phyloP scores from a whole-genome alignment of 1,140 invertebrate species.

The Ceratitis capitata region DNA sequence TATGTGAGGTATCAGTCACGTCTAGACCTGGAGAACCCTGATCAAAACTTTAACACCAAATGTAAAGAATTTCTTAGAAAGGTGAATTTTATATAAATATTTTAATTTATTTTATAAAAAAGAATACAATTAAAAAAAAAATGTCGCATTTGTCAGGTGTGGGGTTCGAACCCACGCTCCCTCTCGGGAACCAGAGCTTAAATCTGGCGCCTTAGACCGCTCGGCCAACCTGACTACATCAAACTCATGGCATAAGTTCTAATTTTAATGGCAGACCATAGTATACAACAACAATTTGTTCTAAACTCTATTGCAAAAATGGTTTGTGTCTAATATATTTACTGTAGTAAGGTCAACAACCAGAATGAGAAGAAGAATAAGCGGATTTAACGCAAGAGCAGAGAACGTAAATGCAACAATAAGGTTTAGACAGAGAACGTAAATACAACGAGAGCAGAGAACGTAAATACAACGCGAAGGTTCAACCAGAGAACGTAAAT shows the following conservation, averaged over 20 bases:
- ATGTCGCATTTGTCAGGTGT: constrained; percentile 71
- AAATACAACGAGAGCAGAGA: too few relatives aligned
- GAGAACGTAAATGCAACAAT: too few relatives aligned
- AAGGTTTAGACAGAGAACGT: not conserved
- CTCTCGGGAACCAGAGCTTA: constrained; percentile 77
- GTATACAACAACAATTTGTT: not conserved
- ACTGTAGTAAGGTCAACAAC: not conserved
- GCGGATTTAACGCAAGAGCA: too few relatives aligned
- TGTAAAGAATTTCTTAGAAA: too few relatives aligned
- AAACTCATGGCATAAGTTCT: not conserved
- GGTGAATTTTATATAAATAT: too few relatives aligned
- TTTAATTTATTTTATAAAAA: not conserved
- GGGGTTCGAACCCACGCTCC: constrained; percentile 80
- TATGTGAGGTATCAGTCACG: too few relatives aligned
- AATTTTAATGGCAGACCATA: not conserved
- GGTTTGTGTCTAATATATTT: not conserved
- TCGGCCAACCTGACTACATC: constrained; percentile 73
- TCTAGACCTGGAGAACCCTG: too few relatives aligned
- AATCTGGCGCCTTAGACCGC: constrained; percentile 79
- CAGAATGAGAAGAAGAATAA: not conserved
- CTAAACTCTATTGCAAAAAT: not conserved
- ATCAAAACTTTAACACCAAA: too few relatives aligned
- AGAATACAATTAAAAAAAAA: not conserved
- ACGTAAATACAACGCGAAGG: too few relatives aligned
- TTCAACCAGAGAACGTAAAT: too few relatives aligned